Base-by-base conservation (phyloP, 1,140 invertebrate species). In the Sminthurinus signatus region DNA sequence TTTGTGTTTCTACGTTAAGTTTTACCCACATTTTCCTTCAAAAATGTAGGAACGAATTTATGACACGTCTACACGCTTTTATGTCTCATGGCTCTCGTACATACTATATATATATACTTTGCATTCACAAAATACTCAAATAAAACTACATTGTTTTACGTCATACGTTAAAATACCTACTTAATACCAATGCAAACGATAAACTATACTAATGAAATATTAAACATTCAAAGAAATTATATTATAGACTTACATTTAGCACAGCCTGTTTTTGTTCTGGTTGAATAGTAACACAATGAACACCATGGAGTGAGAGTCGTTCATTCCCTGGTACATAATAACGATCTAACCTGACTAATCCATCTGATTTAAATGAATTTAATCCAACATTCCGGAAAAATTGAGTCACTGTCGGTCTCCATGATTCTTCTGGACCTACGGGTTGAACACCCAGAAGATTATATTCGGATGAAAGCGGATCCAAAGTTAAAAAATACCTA, bases 271-370 rank as follows among this genome's bases (percentile, higher is more conserved):
- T 60, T 4, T 29, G 4, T 4, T 60, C 27, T 21, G n/a, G 31
- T 28, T 21, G 25, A 42, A 62, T 27, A 2, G 51, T 23, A 27
- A 54, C 50, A 27, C 23, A 28, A 2, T 62, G 57, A 15, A 65
- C 46, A 19, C 44, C 52, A 60, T 69, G 67, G 23, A 46, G 56
- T 43, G 54, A 27, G 46, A 65, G 32, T 27, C 60, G 27, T 10
- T 62, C 60, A 31, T n/a, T 51, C 21, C 55, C 60, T n/a, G 67
- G 67, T 4, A 65, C 64, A 27, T 44, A 62, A 57, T 64, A 69
- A 1, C 63, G 14, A 56, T 69, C 67, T 36, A 69, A 39, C 1
- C 64, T 51, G 17, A 69, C 42, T 12, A 67, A 19, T 25, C 65
- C 65, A 12, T 65, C 64, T 10, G 51, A 36, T 36, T 65, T 52